Percentiles rank a stretch among this genome's conserved stretches.
phyloP scores from a whole-genome alignment of 2,888 invertebrate species.

The Gryllus longicercus region DNA sequence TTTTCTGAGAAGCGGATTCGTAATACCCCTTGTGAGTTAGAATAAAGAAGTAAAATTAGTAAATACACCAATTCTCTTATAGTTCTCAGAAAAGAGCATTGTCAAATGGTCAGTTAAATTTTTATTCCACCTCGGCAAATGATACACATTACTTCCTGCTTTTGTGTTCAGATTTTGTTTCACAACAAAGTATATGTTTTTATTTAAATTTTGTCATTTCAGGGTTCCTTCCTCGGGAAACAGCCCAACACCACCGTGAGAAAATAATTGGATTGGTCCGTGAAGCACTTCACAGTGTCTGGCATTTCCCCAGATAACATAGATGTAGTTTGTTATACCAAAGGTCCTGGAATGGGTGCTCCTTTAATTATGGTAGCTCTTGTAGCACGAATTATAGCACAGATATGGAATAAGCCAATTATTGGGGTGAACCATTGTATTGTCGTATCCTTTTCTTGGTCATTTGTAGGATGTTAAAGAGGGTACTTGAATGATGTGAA shows the following conservation, averaged over 20 bases:
- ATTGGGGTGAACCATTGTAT: slow-evolving; percentile 98
- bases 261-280: slow-evolving; percentile 71
- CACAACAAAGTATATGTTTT: background rate
- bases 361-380: slow-evolving; percentile 87
- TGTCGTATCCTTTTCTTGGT: slow-evolving; percentile 67
- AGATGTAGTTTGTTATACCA: slow-evolving; percentile 95
- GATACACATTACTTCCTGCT: background rate
- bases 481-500: too few relatives aligned
- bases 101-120: too few relatives aligned
- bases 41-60: too few relatives aligned
- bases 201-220: slow-evolving; percentile 37
- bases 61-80: too few relatives aligned
- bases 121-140: background rate
- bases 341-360: slow-evolving; percentile 98
- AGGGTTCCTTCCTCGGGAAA: slow-evolving; percentile 95
- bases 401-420: slow-evolving; percentile 92
- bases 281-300: slow-evolving; percentile 74
- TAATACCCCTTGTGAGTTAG: too few relatives aligned
- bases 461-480: too few relatives aligned
- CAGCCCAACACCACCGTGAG: slow-evolving; percentile 89
- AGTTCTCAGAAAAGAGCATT: too few relatives aligned
- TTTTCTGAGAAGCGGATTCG: too few relatives aligned
- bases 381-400: slow-evolving; percentile 90
- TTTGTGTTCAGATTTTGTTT: too few relatives aligned
- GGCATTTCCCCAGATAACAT: slow-evolving; percentile 69